These are phyloP conservation scores for Pterocles orientalis DNA, from an alignment of 2,113 vertebrate genomes.

Conservation along the genomic window DNA sequence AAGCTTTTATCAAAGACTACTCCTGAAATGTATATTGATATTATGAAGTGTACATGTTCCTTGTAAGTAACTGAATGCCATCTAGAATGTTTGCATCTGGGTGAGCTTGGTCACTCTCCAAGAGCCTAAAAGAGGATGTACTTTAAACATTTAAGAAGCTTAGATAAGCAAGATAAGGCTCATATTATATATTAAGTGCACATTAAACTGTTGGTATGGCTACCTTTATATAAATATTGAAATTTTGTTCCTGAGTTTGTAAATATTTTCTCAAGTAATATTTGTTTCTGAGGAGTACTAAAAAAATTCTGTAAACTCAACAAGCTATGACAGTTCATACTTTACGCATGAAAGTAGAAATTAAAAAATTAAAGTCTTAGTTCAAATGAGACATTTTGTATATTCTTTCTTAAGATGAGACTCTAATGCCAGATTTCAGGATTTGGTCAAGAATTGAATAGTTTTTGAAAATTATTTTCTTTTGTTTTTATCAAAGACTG, in stretches of 20 bases:
- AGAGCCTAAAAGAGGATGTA: background rate
- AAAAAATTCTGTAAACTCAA: background rate
- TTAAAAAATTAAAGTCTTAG: background rate
- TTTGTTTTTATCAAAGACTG: background rate
- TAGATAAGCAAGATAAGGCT: background rate
- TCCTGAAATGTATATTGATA: background rate
- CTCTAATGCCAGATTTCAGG: background rate
- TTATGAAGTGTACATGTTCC: accelerated
- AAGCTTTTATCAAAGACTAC: background rate
- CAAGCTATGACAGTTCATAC: background rate
- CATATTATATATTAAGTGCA: background rate
- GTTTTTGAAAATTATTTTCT: background rate
- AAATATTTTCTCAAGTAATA: background rate
- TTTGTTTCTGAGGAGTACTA: background rate
- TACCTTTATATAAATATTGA: background rate
- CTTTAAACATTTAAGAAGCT: background rate
- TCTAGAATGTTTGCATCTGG: background rate
- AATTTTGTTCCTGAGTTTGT: background rate
- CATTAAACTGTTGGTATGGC: background rate
- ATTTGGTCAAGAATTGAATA: background rate
- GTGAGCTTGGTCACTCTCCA: background rate
- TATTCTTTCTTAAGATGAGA: background rate
- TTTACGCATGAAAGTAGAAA: background rate
- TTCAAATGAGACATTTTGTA: background rate
- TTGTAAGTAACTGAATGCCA: background rate